phyloP scores from a whole-genome alignment of 37 sponge, comb jelly and placozoan species.

The Mnemiopsis leidyi region DNA sequence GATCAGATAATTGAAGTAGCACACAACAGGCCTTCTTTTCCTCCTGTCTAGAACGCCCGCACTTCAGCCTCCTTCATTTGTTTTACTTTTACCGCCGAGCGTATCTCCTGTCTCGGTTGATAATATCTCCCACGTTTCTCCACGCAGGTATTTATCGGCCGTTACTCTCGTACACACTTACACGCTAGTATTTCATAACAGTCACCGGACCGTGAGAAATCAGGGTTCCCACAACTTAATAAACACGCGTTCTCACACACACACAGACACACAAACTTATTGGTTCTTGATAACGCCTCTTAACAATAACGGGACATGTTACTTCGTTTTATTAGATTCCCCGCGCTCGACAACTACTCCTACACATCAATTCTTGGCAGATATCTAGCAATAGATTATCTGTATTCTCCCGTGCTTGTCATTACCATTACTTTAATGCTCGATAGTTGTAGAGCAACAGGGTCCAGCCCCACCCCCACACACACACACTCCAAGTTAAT shows the following conservation, averaged over 20 bases:
- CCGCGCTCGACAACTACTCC: not conserved
- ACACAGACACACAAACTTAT: not conserved
- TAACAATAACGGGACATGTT: not conserved
- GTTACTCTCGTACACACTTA: too few species aligned
- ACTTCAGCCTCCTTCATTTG: too few species aligned
- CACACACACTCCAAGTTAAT: not conserved
- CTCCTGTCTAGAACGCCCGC: not conserved
- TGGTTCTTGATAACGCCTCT: not conserved
- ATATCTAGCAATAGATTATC: not conserved
- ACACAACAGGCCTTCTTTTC: not conserved
- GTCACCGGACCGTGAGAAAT: too few species aligned
- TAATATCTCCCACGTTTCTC: too few species aligned
- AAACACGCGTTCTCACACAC: not conserved
- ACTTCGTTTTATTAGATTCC: not conserved
- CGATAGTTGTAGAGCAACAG: too few species aligned
- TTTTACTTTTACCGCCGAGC: too few species aligned
- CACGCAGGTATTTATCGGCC: too few species aligned
- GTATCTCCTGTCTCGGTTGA: too few species aligned
- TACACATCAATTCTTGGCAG: not conserved
- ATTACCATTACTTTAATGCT: not conserved
- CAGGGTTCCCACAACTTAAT: not conserved
- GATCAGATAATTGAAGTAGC: not conserved
- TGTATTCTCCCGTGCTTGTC: not conserved
- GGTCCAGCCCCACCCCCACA: not conserved
- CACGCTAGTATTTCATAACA: too few species aligned